phyloP scores from a whole-genome alignment of 2,113 vertebrate genomes.

The Centrocercus urophasianus region DNA sequence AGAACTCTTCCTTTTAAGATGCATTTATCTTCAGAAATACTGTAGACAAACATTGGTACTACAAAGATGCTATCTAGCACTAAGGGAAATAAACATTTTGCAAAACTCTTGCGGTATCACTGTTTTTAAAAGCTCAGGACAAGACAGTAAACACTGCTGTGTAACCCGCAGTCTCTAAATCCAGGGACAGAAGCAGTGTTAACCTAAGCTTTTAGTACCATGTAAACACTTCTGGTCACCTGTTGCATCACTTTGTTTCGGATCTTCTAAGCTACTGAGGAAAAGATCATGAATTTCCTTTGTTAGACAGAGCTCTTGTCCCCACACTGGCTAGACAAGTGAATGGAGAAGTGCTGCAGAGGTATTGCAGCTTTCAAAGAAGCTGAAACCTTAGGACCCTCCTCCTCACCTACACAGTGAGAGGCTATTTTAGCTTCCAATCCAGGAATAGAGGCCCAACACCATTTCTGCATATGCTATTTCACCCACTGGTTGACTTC shows the following conservation, averaged over 20 bases:
- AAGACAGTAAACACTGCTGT: not conserved
- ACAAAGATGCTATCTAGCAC: not conserved
- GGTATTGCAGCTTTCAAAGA: not conserved
- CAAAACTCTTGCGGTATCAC: not conserved
- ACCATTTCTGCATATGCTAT: not conserved
- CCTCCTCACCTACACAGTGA: not conserved
- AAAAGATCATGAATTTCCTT: not conserved
- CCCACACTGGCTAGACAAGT: not conserved
- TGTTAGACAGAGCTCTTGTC: not conserved
- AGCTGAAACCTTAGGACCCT: not conserved
- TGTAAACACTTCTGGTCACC: not conserved
- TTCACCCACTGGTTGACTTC: not conserved
- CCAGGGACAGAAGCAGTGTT: not conserved
- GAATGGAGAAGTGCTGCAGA: not conserved
- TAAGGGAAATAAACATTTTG: not conserved
- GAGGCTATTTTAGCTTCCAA: not conserved
- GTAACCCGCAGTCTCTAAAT: not conserved
- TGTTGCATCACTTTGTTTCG: not conserved
- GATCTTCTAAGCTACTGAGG: not conserved
- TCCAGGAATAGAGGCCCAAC: not conserved
- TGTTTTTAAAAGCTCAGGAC: not conserved
- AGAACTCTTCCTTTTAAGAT: not conserved
- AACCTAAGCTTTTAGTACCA: not conserved
- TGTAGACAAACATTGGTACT: not conserved
- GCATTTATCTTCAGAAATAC: slow-evolving; percentile 4